Evolutionary conservation across 2,113 vertebrate species (phyloP), one percentile per base, ranked within the genome.

Genomic region (Oncorhynchus nerka): DNA sequence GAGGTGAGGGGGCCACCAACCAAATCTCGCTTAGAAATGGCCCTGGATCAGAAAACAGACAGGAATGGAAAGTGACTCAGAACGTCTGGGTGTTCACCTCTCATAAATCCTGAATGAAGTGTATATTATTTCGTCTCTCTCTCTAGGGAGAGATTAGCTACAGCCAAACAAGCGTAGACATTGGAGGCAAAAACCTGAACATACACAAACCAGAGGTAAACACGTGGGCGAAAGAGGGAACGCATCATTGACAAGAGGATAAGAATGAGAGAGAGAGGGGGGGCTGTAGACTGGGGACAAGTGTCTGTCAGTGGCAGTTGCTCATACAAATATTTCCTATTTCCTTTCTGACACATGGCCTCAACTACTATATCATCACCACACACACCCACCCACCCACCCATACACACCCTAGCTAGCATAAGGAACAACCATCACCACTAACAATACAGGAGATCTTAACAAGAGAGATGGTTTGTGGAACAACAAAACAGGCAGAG

Each of bases 161-260:
- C 34, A 39, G 34, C 7, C 34, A 2, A 39, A 39, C 7, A 39
- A 39, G 7, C 34, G 1, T 39, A 39, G 34, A 39, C 34, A 39
- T 39, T 39, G 34, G 34, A 39, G 34, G 7, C 34, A 39, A 39
- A 39, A 39, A 39, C 34, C 7, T 39, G 34, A 8, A 39, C 34
- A 39, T 8, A 39, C 34, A 39, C 34, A 39, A 39, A 39, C 34
- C 34, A 39, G 34, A 39, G 34, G 34, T 39, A 57, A 13, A 57
- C 51, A 57, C 51, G 19, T 19, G 5, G 51, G 55, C 77, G 15
- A 26, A 73, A 67, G 70, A 24, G 68, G 75, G 68, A 73, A 67
- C 26, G 61, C 71, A 51, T 51, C 34, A 39, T 8, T 39, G 34
- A 39, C 34, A 39, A 39, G 34, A 39, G 34, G 34, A 34, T 6